These are phyloP conservation scores for Mactra quadrangularis DNA, from an alignment of 1,140 invertebrate genomes.

Conservation along the genomic window DNA sequence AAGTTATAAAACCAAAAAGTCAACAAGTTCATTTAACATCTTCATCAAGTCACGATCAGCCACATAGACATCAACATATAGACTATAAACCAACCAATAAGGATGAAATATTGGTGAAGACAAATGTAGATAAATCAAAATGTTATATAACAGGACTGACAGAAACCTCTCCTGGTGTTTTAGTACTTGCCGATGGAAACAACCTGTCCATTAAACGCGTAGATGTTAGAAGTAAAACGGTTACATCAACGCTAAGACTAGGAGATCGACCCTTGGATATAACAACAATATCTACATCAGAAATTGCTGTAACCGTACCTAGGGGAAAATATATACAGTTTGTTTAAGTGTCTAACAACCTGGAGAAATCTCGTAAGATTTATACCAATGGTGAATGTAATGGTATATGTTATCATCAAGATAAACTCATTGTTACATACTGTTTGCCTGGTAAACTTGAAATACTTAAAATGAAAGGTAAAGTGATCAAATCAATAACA, in stretches of 20 bases:
- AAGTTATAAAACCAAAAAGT: too few species aligned
- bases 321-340: neutral
- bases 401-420: conserved; percentile 2
- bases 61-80: too few species aligned
- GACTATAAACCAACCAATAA: too few species aligned
- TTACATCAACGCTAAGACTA: neutral
- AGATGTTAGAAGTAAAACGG: neutral
- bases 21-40: too few species aligned
- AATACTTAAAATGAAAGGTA: conserved; percentile 1
- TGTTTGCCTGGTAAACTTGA: neutral
- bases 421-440: conserved; percentile 6
- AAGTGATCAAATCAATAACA: neutral
- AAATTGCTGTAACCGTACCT: conserved; percentile 7
- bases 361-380: neutral
- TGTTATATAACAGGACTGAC: neutral
- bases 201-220: neutral
- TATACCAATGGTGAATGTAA: neutral
- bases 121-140: neutral
- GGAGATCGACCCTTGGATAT: neutral
- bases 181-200: neutral
- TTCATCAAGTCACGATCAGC: too few species aligned
- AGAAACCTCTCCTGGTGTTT: neutral
- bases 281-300: neutral
- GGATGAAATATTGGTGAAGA: neutral
- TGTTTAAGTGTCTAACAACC: neutral